Conservation (phyloP, 2,888 invertebrate genomes). For the Coelinius sp. region DNA sequence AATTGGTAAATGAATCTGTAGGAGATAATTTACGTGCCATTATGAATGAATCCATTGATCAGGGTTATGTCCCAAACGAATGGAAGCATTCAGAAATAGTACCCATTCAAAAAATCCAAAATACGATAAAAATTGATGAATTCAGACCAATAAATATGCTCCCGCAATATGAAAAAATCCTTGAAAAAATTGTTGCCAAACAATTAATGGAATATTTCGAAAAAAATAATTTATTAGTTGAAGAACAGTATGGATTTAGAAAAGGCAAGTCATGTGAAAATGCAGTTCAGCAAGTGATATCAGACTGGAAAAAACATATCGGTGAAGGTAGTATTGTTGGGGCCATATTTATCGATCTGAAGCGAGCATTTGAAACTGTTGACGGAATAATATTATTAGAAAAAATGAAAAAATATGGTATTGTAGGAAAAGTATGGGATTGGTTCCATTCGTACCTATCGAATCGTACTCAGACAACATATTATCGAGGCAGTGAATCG, state of each 20-base stretch:
- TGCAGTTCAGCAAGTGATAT: background rate
- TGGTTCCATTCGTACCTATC: background rate
- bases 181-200: background rate
- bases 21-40: background rate
- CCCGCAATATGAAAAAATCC: background rate
- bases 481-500: background rate
- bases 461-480: background rate
- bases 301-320: background rate
- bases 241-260: too few relatives aligned
- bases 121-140: background rate
- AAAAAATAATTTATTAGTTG: background rate
- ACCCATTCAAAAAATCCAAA: background rate
- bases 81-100: background rate
- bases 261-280: background rate
- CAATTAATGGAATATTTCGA: background rate
- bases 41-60: background rate
- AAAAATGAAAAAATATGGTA: background rate
- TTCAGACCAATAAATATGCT: background rate
- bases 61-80: background rate
- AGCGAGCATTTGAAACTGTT: background rate
- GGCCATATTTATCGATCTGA: background rate
- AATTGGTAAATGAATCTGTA: background rate
- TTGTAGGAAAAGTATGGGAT: background rate
- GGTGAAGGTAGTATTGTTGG: background rate
- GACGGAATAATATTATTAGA: background rate